phyloP scores from a whole-genome alignment of 2,888 invertebrate genomes.

The Coecobrya sp. region DNA sequence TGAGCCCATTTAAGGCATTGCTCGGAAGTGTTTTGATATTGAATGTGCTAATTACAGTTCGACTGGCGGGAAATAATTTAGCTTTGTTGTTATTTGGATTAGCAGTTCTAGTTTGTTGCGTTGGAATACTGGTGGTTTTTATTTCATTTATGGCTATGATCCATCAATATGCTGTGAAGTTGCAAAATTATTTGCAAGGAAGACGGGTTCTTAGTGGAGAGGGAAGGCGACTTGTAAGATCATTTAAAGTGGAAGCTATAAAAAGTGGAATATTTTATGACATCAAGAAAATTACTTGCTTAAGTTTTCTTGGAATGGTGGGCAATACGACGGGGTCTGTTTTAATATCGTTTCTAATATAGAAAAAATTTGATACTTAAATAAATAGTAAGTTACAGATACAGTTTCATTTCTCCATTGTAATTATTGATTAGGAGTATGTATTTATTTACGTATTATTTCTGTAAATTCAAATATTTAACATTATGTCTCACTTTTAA shows the following conservation, averaged over 20 bases:
- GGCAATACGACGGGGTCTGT: constrained; percentile 30
- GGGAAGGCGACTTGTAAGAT: background rate
- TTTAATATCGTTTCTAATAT: constrained; percentile 4
- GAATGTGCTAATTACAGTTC: background rate
- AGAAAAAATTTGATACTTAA: too few species aligned
- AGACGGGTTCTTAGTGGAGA: background rate
- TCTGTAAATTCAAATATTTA: too few species aligned
- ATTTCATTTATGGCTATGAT: constrained; percentile 50
- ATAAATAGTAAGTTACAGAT: too few species aligned
- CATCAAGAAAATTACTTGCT: constrained; percentile 28
- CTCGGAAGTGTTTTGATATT: background rate
- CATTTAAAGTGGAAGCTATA: constrained; percentile 28
- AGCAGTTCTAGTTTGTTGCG: background rate
- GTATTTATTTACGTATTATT: too few species aligned
- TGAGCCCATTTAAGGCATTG: constrained; percentile 20
- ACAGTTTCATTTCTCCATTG: too few species aligned
- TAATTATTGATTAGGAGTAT: too few species aligned
- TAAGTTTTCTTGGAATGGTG: background rate
- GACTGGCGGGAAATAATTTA: background rate
- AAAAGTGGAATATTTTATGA: constrained; percentile 35
- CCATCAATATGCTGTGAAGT: background rate
- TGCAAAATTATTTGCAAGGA: background rate
- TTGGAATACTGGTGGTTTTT: background rate
- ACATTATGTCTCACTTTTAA: too few species aligned
- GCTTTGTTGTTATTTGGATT: background rate